phyloP scores from a whole-genome alignment of 2,888 invertebrate species.

The Stenolophus ochropezus region DNA sequence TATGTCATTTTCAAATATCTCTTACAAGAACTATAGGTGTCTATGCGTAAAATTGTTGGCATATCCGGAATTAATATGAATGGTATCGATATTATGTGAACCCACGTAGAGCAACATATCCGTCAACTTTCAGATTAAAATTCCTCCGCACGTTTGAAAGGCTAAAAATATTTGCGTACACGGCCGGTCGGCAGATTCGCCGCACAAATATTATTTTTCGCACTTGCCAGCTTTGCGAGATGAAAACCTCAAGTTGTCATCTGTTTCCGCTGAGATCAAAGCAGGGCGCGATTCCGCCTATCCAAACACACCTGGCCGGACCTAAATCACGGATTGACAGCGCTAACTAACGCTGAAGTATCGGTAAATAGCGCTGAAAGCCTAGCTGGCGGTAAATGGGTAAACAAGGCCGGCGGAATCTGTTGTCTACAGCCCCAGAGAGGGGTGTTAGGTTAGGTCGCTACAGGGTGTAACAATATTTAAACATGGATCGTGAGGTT shows the following conservation, averaged over 20 bases:
- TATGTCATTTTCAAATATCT: too few relatives aligned
- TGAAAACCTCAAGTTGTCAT: conserved; percentile 15
- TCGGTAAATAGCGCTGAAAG: conserved; percentile 71
- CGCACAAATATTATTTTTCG: conserved; percentile 50
- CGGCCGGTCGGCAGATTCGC: conserved; percentile 23
- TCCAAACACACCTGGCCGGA: conserved; percentile 72
- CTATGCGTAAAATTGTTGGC: not conserved
- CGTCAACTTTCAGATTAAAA: conserved; percentile 9
- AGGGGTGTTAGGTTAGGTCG: conserved; percentile 67
- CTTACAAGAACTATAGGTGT: too few relatives aligned
- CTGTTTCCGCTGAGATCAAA: conserved; percentile 35
- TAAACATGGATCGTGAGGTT: conserved; percentile 69
- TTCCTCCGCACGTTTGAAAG: conserved; percentile 6
- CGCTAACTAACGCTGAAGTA: conserved; percentile 64
- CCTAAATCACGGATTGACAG: conserved; percentile 71
- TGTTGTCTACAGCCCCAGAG: conserved; percentile 70
- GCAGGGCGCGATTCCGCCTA: conserved; percentile 63
- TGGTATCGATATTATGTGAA: not conserved
- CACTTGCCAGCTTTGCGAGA: conserved; percentile 27
- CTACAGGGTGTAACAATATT: conserved; percentile 69
- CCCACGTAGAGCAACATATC: not conserved
- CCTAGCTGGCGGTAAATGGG: conserved; percentile 73
- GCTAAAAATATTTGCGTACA: conserved; percentile 34
- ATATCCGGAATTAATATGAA: not conserved
- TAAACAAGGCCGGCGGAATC: conserved; percentile 71